Percentiles rank a stretch among this genome's conserved stretches.
Conservation (phyloP, 2,888 invertebrate genomes). For the Chrysomela aeneicollis region DNA sequence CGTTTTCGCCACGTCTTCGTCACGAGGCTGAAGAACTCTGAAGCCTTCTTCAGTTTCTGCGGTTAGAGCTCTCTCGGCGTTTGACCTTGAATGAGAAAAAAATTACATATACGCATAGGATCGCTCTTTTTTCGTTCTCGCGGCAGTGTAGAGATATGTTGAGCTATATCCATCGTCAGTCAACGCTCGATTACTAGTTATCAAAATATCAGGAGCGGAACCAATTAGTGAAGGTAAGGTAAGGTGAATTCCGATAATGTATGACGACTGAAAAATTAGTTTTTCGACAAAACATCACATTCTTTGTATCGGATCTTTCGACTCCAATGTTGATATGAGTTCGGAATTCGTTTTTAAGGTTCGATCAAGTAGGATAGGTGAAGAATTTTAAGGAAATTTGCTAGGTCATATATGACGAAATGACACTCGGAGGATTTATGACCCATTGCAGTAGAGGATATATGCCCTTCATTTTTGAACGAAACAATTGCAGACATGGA, state of each 20-base stretch:
- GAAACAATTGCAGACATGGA: not conserved
- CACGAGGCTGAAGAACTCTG: too few relatives aligned
- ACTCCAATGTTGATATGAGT: not conserved
- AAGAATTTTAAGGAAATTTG: not conserved
- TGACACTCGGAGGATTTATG: slow-evolving; percentile 6
- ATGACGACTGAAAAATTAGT: too few relatives aligned
- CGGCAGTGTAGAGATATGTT: not conserved
- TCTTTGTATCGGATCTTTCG: not conserved
- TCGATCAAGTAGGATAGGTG: not conserved
- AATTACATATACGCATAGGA: not conserved
- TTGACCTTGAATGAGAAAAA: too few relatives aligned
- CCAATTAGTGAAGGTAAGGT: too few relatives aligned
- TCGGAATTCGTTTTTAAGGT: not conserved
- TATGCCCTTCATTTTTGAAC: slow-evolving; percentile 5
- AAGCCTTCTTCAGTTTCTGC: too few relatives aligned
- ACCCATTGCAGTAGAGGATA: too few relatives aligned
- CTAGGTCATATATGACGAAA: slow-evolving; percentile 9
- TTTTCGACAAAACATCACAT: too few relatives aligned
- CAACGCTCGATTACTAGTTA: slow-evolving; percentile 4
- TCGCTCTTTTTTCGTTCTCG: slow-evolving; percentile 4
- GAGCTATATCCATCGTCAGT: not conserved
- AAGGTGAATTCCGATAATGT: too few relatives aligned
- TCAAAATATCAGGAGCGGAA: not conserved
- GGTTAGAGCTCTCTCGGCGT: too few relatives aligned
- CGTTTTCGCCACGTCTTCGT: too few relatives aligned